phyloP scores from a whole-genome alignment of 2,888 invertebrate genomes.

The Ptychoptera albimana region DNA sequence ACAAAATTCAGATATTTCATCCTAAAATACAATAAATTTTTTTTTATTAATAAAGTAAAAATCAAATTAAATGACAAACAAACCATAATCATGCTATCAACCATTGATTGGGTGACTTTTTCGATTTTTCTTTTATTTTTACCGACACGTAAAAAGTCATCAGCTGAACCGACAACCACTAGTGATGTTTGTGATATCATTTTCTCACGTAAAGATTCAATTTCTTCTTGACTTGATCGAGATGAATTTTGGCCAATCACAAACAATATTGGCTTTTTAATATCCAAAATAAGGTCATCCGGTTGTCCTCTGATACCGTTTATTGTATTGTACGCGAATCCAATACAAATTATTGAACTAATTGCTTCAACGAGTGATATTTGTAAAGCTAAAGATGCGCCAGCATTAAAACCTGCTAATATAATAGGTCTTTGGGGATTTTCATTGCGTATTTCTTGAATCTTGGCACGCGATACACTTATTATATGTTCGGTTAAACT shows the following conservation, averaged over 20 bases:
- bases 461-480: conserved; percentile 48
- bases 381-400: conserved; percentile 59
- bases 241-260: conserved; percentile 61
- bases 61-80: not conserved
- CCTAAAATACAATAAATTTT: conserved; percentile 24
- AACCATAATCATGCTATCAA: conserved; percentile 59
- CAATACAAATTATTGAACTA: conserved; percentile 57
- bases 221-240: conserved; percentile 49
- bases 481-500: conserved; percentile 46
- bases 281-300: conserved; percentile 57
- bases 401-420: conserved; percentile 61
- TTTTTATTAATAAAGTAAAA: not conserved
- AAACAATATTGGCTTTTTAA: conserved; percentile 59
- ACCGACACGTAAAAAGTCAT: conserved; percentile 53
- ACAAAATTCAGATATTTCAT: conserved; percentile 49
- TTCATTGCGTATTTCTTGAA: conserved; percentile 50
- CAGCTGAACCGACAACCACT: conserved; percentile 63
- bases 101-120: conserved; percentile 62
- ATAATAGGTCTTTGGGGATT: conserved; percentile 54
- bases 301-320: conserved; percentile 59
- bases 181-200: conserved; percentile 62
- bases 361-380: conserved; percentile 55
- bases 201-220: conserved; percentile 59
- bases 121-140: conserved; percentile 54
- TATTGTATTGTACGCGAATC: conserved; percentile 58